Evolutionary conservation across 1,140 invertebrate genomes (phyloP), one percentile per base, ranked within the genome.

Genomic region (Hylaeus volcanicus): DNA sequence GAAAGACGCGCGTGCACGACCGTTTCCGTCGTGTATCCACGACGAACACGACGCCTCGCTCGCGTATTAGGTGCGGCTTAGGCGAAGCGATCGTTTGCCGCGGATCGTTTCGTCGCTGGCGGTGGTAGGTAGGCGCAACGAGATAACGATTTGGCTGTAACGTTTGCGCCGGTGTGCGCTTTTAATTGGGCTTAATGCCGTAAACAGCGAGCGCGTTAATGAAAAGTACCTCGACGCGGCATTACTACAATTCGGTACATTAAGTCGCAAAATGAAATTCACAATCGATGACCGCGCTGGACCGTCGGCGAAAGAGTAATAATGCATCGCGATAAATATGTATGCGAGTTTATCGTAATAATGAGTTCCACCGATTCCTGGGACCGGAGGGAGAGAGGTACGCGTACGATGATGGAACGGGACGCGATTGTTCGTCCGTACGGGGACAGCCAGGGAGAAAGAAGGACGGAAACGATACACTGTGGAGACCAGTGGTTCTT

Each of bases 181-280:
- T 92, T 92, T 92, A 92, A 92, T 92, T 92, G 91, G 87, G 88
- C 89, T 92, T 91, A 90, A 91, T 92, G 88, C 85, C 82, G 88
- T 90, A 90, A 91, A 91, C 86, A 87, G 86, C 77, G 74, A 51
- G 74, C 80, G 86, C 87, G 88, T 91, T 92, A 92, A 92, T 92
- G 90, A 92, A 92, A 91, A 92, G 90, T 91, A 89, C 90, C 85
- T 88, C 89, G 85, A 88, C 87, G 85, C 83, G 85, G 77, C 88
- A 92, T 91, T 91, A 92, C 92, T 92, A 92, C 51, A 51, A 51
- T 92, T 92, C 91, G 90, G 81, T 92, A 92, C 91, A 92, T 93
- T 92, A 90, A 92, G 91, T 92, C 88, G 89, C 86, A 86, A 90
- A 92, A 92, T 92, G 91, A 92, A 93, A 92, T 92, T 92, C 75